Base-by-base conservation (phyloP, 2,888 invertebrate genomes). In the Hyppa rectilinea region DNA sequence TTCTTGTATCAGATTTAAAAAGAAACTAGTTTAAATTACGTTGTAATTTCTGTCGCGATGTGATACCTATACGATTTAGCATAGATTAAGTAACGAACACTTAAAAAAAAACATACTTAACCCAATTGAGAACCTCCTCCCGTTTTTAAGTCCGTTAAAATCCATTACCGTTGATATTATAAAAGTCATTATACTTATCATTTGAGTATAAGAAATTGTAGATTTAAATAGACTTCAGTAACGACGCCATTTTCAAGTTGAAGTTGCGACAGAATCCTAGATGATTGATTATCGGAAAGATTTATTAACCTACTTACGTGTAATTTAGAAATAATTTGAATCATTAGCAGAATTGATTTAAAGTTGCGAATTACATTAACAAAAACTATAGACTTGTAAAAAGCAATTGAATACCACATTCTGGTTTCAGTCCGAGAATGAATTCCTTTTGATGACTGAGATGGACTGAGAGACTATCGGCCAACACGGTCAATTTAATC, bases 201-300 rank as follows among this genome's bases (percentile, higher is more conserved):
- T 66, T 70, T 9, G 40, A 56, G 47, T 52, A 50, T 53, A 60
- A 62, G 77, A 70, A 78, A 66, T 50, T 34, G 61, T 20, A 62
- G 47, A 71, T 71, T 67, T 56, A 64, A 56, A 64, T 58, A 49
- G 63, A 67, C 43, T 61, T 53, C 34, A 71, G 66, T 52, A 63
- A 81, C 52, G 55, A 67, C 20, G 60, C 43, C 20, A 62, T n/a
- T 36, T 68, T 69, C 38, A 75, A 75, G 55, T 64, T 56, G 34
- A 69, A 70, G 52, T 64, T 63, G 31, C 40, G 63, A 67, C 81
- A 67, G 71, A 81, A 77, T 71, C 55, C 64, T 31, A 64, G 64
- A 81, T 79, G 79, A 79, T 81, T 81, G 78, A 79, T 77, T 81
- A 79, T 81, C 47, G 38, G 26, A 20, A 62, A 76, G 60, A 81